A percentile compares a stretch with the other conserved stretches of the same genome.
phyloP scores from a whole-genome alignment of 2,888 invertebrate genomes.

The Pelosia muscerda region DNA sequence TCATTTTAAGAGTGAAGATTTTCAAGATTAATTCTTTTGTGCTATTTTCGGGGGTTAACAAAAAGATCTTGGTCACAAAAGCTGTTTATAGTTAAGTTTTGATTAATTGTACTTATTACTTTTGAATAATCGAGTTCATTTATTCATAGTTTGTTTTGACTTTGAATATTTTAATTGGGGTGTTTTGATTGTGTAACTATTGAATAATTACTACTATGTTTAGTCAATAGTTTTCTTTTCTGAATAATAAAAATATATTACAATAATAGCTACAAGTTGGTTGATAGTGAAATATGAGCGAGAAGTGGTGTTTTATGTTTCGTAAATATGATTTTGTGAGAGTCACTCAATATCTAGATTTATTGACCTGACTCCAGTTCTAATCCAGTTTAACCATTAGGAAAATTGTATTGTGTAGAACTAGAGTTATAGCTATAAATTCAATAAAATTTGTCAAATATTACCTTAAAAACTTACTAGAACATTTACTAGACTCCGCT shows the following conservation, averaged over 20 bases:
- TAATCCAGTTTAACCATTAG: neutral
- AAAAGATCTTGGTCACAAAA: slow-evolving; percentile 71
- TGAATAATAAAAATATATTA: neutral
- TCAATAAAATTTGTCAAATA: neutral
- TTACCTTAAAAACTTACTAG: neutral
- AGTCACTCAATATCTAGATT: neutral
- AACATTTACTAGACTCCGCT: neutral
- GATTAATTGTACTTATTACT: slow-evolving; percentile 72
- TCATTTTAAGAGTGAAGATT: slow-evolving; percentile 68
- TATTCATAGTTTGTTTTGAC: slow-evolving; percentile 38
- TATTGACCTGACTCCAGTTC: neutral
- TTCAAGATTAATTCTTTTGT: slow-evolving; percentile 79
- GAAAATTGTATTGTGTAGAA: neutral
- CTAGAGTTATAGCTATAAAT: neutral
- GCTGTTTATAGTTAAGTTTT: slow-evolving; percentile 64
- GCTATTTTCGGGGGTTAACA: slow-evolving; percentile 70
- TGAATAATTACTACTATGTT: neutral
- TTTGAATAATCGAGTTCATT: slow-evolving; percentile 52
- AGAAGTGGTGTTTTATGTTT: neutral
- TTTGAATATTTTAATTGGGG: slow-evolving; percentile 36
- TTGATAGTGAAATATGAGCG: neutral
- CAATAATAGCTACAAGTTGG: neutral
- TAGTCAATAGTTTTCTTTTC: too few relatives aligned
- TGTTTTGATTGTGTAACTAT: slow-evolving; percentile 27
- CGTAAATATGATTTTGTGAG: neutral